Percentiles rank a stretch among this genome's conserved stretches.
Evolutionary conservation across 2,888 invertebrate genomes (phyloP).

Genomic region (Trissoscelio sp.): DNA sequence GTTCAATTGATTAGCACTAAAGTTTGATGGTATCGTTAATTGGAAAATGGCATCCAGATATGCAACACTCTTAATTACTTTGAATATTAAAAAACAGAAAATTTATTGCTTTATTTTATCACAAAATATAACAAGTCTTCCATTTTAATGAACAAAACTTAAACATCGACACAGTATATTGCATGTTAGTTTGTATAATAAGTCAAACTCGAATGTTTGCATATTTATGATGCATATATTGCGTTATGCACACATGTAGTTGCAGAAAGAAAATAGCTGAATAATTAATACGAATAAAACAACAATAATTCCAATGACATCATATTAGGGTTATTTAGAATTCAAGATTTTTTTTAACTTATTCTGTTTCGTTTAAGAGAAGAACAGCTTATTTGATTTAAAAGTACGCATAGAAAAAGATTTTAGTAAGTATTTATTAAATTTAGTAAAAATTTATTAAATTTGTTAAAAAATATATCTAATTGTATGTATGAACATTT

Average conservation of each 20-base stretch:
- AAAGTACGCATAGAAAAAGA: too few relatives aligned
- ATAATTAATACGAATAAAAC: neutral
- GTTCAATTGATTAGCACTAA: neutral
- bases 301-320: too few relatives aligned
- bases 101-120: too few relatives aligned
- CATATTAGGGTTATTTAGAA: too few relatives aligned
- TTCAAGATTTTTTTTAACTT: too few relatives aligned
- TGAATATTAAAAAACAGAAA: neutral
- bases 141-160: slow-evolving; percentile 9
- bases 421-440: too few relatives aligned
- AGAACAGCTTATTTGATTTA: neutral
- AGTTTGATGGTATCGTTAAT: neutral
- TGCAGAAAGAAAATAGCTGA: neutral
- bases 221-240: slow-evolving; percentile 38
- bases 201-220: slow-evolving; percentile 20
- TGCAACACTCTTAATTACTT: neutral
- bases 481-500: neutral
- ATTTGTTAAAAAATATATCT: too few relatives aligned
- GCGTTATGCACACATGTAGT: slow-evolving; percentile 1
- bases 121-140: too few relatives aligned
- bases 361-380: too few relatives aligned
- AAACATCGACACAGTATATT: slow-evolving; percentile 3
- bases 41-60: neutral
- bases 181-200: slow-evolving; percentile 15
- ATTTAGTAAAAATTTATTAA: too few relatives aligned